Evolutionary conservation across 35 echinoderm and acorn worm genomes (phyloP), one percentile per base, ranked within the genome.

Genomic region (Heliocidaris tuberculata): DNA sequence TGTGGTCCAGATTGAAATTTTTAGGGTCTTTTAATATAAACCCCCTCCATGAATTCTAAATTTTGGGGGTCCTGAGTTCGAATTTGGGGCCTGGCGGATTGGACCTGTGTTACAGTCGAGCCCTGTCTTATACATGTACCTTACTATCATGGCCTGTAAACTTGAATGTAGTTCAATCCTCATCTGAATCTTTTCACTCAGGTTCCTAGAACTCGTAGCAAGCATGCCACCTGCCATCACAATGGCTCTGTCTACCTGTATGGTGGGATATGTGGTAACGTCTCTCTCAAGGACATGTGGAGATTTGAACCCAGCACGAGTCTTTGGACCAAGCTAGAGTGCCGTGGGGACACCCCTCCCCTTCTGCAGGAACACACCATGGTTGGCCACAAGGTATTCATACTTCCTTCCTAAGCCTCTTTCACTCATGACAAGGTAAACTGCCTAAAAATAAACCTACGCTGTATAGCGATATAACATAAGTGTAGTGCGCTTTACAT

Each of bases 361-460:
- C 87, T 94, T 4, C 85, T 97, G 15, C 96, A 97, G 48, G 95
- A 97, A 47, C 96, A 97, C 50, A 95, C 96, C 9, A 95, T 97
- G 95, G 94, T 97, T 3, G 50, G 93, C 8, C 88, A 94, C 35
- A 96, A 95, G 92, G 96, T 97, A 95, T 16, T 16, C 21, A 70
- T 78, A 8, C 10, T 15, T 12, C 12, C 12, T 10, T 49, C 60
- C 86, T 59, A 54, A 35, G 31, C 47, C 29, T 9, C 13, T 9
- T 48, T 49, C 7, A 19, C 13, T 5, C 35, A 90, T 0, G 19
- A 90, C 19, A 90, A 90, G 16, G 27, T 27, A 2, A 47, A 31
- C 27, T 6, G 19, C 16, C 27, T n/a, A n/a, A n/a, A n/a, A n/a
- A n/a, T n/a, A n/a, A n/a, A n/a, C n/a, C n/a, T n/a, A n/a, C n/a